Evolutionary conservation across 2,113 vertebrate species (phyloP), one percentile per base, ranked within the genome.

Genomic region (Sceloporus tristichus): DNA sequence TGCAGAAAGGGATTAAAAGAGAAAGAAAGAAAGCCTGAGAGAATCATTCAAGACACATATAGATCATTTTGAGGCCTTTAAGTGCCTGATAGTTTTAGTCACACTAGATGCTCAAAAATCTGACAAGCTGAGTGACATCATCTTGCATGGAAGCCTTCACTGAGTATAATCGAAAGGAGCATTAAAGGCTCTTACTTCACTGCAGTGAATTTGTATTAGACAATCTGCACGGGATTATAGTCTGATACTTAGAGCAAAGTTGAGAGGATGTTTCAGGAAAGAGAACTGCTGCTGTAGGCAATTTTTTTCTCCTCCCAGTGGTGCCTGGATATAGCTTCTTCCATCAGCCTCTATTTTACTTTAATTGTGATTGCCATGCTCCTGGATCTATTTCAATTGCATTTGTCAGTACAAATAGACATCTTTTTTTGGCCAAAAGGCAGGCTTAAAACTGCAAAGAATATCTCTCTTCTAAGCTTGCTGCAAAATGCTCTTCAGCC

Each of bases 351-450:
- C 76, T 62, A 29, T 53, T 89, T 86, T 81, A 75, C 78, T 84
- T 90, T 84, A 71, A 84, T 74, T 90, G 80, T 78, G 54, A 87
- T 65, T 90, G 79, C 48, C 40, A 65, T 62, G 59, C 40, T 87
- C 81, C 68, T 84, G 54, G 56, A 87, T 84, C 76, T n/a, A 38
- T 79, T 87, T 79, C 80, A 87, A 66, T 74, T 87, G 85, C 76
- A 79, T 74, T 90, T 79, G 29, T 54, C 40, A n/a, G n/a, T 79
- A 40, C 14, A 62, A 53, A 80, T 65, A 66, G 81, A 75, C 75
- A 79, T 83, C 81, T 56, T 66, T 84, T 76, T 79, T 54, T 82
- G 53, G 74, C 85, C 70, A 79, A 79, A 73, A 90, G 85, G 85
- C 53, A 89, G 9, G 56, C 38, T 85, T 89, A 89, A 85, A 85